Evolutionary conservation across 2,888 invertebrate genomes (phyloP), one percentile per base, ranked within the genome.

Genomic region (Scaptomyza tumidula): DNA sequence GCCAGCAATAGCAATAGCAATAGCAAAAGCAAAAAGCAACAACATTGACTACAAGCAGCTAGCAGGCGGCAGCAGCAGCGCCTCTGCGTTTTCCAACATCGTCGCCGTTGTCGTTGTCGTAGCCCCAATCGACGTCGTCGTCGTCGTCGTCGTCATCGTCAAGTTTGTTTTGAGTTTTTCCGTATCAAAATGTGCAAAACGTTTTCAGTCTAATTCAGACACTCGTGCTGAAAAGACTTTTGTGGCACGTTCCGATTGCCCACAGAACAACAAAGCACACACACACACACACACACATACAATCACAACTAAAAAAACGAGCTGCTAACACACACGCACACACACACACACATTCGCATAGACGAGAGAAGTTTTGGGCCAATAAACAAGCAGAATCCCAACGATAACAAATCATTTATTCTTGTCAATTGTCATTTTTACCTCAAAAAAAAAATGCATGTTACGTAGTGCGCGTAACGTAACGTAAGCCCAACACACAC

Each of bases 201-300:
- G 89, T 89, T 91, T 91, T 91, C 91, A 91, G 91, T 91, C 91
- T 91, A 90, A 91, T 91, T 91, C 91, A 91, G 91, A 91, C 91
- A 89, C 91, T 91, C 91, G 91, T 91, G 91, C 91, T 91, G 91
- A 91, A 90, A 91, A 91, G 91, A 91, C 91, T 91, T 91, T 91
- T 90, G 89, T 83, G 75, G 77, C 75, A 75, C 86, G 86, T 80
- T 72, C 78, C 78, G 78, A 71, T 71, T 71, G 83, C 87, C 76
- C 37, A 35, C 50, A 52, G 10, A 52, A 37, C 68, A 81, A 14
- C 31, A 62, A 43, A 44, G 44, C 62, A 49, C 59, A 56, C 54
- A 63, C 46, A 59, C 71, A 61, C 37, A 58, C 73, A 68, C 56
- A 56, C 54, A 63, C 46, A 59, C 71, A 61, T 41, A 58, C 73